Evolutionary conservation across 2,888 invertebrate species (phyloP), one percentile per base, ranked within the genome.

Genomic region (Nephrotoma guestfalica): DNA sequence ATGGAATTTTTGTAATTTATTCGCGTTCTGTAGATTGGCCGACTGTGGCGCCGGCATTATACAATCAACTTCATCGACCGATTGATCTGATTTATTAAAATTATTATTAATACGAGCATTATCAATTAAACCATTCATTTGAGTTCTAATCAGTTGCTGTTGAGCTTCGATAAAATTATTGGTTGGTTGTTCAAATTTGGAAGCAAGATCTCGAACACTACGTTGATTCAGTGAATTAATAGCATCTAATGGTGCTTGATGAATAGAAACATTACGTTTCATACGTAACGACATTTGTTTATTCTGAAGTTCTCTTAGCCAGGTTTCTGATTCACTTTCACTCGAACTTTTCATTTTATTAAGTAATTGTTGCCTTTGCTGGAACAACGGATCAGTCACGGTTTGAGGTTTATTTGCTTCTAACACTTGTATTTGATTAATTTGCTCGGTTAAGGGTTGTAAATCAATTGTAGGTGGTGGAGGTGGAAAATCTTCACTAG

Each of bases 401-500:
- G 92, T 91, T 41, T 91, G 90, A 18, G 91, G 90, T 86, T 90
- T 90, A 87, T 89, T 90, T 87, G 90, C 89, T 90, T 92, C 89
- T 6, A 90, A 88, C 1, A 89, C 90, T 85, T 91, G 91, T 86
- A 94, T 92, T 88, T 93, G 92, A 88, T 92, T 92, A 6, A 94
- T 90, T 90, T 94, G 93, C 88, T 94, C 94, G 87, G 94, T 94
- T 0, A 95, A 91, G 0, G 94, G 93, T 40, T 93, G 94, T 88
- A 95, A 92, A 88, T 96, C 95, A 85, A 96, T 93, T 0, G 95
- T 95, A 0, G 96, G 95, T 0, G 97, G 97, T n/a, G 96, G 96
- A 5, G 97, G 97, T 86, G 97, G 97, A 89, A 97, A 97, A 89
- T 97, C 97, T 91, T 97, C 97, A 90, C 97, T 97, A 0, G 96